A percentile compares a stretch with the other conserved stretches of the same genome.
Conservation (phyloP, 2,113 vertebrate genomes). For the Sula dactylatra region DNA sequence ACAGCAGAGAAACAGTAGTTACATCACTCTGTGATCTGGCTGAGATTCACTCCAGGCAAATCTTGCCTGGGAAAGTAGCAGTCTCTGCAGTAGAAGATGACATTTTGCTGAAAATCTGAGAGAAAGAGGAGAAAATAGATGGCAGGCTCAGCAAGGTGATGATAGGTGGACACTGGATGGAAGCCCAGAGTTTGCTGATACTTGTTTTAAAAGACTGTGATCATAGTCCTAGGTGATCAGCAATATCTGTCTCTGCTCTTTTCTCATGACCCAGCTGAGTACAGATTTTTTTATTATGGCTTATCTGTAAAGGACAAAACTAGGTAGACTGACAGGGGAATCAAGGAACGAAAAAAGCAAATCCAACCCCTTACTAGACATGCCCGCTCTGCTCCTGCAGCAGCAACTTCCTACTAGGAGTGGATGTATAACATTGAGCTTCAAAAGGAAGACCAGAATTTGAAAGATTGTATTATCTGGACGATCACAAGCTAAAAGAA, state of each 20-base stretch:
- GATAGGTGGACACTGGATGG: not conserved
- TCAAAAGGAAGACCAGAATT: not conserved
- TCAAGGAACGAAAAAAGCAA: not conserved
- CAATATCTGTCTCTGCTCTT: not conserved
- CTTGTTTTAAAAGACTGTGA: not conserved
- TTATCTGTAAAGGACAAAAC: not conserved
- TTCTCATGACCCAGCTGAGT: not conserved
- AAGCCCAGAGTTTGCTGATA: not conserved
- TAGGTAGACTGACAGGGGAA: not conserved
- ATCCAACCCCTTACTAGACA: not conserved
- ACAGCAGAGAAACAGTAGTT: not conserved
- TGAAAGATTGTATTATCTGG: not conserved
- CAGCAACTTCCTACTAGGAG: not conserved
- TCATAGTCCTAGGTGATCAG: not conserved
- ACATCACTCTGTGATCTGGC: not conserved
- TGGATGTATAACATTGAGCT: not conserved
- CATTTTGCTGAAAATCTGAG: not conserved
- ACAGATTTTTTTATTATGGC: not conserved
- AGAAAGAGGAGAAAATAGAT: not conserved
- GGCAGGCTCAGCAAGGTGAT: not conserved
- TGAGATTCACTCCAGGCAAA: not conserved
- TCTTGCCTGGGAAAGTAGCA: not conserved
- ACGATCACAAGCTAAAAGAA: not conserved
- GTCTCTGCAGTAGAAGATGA: not conserved
- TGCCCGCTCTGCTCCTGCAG: not conserved